Base-by-base conservation (phyloP, 2,888 invertebrate genomes). In the Xestobium rufovillosum region DNA sequence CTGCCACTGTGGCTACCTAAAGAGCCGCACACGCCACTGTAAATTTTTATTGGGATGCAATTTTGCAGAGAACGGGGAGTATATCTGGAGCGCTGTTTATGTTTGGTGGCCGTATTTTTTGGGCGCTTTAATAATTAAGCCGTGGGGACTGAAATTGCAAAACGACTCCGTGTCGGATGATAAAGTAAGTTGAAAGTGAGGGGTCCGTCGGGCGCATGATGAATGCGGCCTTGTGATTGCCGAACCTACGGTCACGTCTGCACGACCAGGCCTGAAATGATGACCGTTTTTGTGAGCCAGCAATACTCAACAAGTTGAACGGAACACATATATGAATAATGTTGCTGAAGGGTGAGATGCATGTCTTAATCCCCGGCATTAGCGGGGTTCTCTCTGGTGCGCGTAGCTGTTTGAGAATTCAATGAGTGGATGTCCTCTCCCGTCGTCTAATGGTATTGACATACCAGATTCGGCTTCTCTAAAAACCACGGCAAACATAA, bases 221-320 rank as follows among this genome's bases (percentile, higher is more conserved):
- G 53, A 55, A 55, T 55, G 53, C 43, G 49, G 49, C 45, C 46
- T 45, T 53, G 49, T 50, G 55, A 53, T 53, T 53, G 52, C 55
- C 47, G 50, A 54, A 53, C 53, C 53, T 55, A 47, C 50, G 43
- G 55, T 52, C 55, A 55, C 55, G 55, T 55, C 49, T 50, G 50
- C 50, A 49, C 52, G 50, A 52, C 48, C 55, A 51, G 51, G 45
- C 44, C 42, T 47, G 47, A 47, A 51, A 50, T 55, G 55, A 55
- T 52, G 52, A 50, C 47, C 48, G 53, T 53, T 53, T 55, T 53
- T 53, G 42, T 43, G 41, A 40, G 44, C 17, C 10, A 28, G 17
- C 35, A 39, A 45, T 43, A 45, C 49, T 46, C 46, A 47, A 48
- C 48, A 48, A 49, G 47, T 49, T 45, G 44, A 49, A 43, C 45